These are phyloP conservation scores for Trachelus stipa DNA, from an alignment of 2,888 invertebrate species.

Conservation along the genomic window DNA sequence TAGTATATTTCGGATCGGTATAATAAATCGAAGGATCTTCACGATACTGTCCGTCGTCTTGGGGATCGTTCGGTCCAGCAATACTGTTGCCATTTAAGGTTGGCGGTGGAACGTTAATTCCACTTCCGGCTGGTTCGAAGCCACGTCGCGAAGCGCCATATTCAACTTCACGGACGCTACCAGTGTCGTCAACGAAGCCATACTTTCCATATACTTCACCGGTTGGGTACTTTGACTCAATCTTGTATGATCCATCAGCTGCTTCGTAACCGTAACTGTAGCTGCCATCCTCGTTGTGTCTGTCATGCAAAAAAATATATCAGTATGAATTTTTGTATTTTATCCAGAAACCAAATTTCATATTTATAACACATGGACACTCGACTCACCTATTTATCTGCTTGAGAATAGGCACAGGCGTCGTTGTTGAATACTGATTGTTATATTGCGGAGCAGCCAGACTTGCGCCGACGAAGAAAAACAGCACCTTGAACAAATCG, in stretches of 20 bases:
- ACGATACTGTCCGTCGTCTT: conserved; percentile 88
- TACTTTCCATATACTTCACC: conserved; percentile 91
- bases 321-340: conserved; percentile 54
- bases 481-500: conserved; percentile 44
- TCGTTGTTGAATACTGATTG: conserved; percentile 64
- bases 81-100: conserved; percentile 69
- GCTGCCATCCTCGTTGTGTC: conserved; percentile 88
- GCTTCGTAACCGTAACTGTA: conserved; percentile 91
- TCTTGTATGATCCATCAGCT: conserved; percentile 88
- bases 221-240: conserved; percentile 85
- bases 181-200: conserved; percentile 86
- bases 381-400: conserved; percentile 78
- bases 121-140: conserved; percentile 82
- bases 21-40: conserved; percentile 87
- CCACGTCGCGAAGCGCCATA: conserved; percentile 87
- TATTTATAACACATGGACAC: background rate
- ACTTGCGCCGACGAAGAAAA: conserved; percentile 43
- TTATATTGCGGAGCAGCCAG: conserved; percentile 51
- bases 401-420: conserved; percentile 84
- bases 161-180: conserved; percentile 81
- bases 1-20: conserved; percentile 75
- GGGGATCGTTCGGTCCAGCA: conserved; percentile 69
- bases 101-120: conserved; percentile 87
- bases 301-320: conserved; percentile 78
- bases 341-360: background rate